Base-by-base conservation (phyloP, 1,140 invertebrate genomes). In the Hylyphantes graminicola region DNA sequence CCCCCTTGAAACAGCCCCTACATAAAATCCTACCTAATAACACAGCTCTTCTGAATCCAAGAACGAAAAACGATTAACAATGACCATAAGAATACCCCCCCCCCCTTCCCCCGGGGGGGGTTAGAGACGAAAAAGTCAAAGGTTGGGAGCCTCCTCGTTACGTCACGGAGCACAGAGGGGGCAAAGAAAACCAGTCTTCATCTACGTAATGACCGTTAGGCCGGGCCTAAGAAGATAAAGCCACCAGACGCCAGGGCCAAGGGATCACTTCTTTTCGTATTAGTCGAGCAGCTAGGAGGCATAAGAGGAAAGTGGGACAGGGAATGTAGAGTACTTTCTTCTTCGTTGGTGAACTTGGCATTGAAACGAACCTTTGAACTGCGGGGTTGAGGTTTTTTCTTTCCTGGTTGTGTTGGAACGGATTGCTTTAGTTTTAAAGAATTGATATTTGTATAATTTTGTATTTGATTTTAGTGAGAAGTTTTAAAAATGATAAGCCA, bases 131-230 rank as follows among this genome's bases (percentile, higher is more conserved):
- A 81, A 54, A 68, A 81, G 79, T 70, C 64, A 59, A 79, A 57
- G 54, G 77, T 35, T 79, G 64, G 64, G 77, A 64, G 61, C 77
- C 77, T 70, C 77, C 77, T 70, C 35, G 17, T 73, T 81, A 81
- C 79, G 79, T 81, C 79, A 80, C 65, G 53, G 53, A 54, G 50
- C 65, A 81, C 21, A 9, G 61, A 11, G n/a, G 17, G 68, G 57
- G n/a, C 35, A 65, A 65, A 73, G 54, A 70, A 81, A 81, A 81
- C 79, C 79, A 72, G 79, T 81, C 79, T 81, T 81, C 73, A 63
- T 59, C 13, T 73, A 73, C 79, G 79, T 81, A 81, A 81, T 81
- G 79, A 81, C 79, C 79, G 79, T 81, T 81, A 81, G 79, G 35
- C 35, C 59, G 68, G 79, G 57, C 68, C 72, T 57, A 81, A 73